These are phyloP conservation scores for Macrotis lagotis DNA, from an alignment of 2,113 vertebrate genomes.

Conservation along the genomic window DNA sequence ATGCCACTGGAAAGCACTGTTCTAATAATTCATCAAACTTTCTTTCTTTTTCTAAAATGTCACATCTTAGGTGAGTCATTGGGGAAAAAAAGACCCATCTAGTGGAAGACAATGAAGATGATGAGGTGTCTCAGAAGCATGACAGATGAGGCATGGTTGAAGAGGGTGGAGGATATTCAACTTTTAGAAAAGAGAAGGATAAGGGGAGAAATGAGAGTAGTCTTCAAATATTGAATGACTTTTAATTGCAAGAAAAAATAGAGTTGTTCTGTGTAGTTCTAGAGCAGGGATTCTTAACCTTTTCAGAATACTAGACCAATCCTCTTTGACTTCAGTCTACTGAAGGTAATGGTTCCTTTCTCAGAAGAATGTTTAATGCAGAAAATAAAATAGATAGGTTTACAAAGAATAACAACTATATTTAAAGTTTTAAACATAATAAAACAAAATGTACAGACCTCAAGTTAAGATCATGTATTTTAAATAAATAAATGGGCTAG, in stretches of 20 bases:
- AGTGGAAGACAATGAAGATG: background rate
- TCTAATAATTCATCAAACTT: constrained; percentile 8
- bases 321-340: background rate
- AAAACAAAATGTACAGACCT: background rate
- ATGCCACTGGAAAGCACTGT: background rate
- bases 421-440: background rate
- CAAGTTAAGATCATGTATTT: background rate
- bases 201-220: background rate
- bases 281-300: background rate
- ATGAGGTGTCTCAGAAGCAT: background rate
- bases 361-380: background rate
- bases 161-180: background rate
- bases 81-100: background rate
- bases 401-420: background rate
- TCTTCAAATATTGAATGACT: background rate
- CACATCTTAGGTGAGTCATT: background rate
- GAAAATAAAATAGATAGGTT: background rate
- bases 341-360: background rate
- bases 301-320: background rate
- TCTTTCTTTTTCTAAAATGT: background rate
- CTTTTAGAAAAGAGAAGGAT: background rate
- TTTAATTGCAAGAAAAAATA: background rate
- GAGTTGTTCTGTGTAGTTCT: background rate
- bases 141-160: background rate
- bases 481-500: background rate